Base-by-base conservation (phyloP, 2,113 vertebrate species). In the Syrrhaptes paradoxus region DNA sequence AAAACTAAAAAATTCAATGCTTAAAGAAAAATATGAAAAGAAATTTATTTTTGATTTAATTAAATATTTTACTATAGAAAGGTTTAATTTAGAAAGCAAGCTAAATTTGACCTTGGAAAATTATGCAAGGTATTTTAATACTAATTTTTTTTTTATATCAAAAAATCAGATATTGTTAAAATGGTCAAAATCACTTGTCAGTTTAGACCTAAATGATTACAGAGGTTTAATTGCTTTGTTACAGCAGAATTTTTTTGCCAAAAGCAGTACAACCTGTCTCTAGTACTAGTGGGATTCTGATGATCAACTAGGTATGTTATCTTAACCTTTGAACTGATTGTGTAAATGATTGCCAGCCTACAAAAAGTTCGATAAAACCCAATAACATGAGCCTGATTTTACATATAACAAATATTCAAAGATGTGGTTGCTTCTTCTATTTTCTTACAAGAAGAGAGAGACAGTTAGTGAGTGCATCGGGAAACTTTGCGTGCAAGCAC, bases 1-100 rank as follows among this genome's bases (percentile, higher is more conserved):
- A 84, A 80, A 90, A n/a, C 29, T 9, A 84, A 92, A 90, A 74
- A 71, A 84, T 78, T 84, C 67, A 83, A 66, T 48, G 66, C 29
- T 80, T 58, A 72, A 86, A 74, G 58, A 20, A 93, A 73, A 85
- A 88, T 49, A 31, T n/a, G 49, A 74, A 71, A 78, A 48, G 19
- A 68, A 57, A 10, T 34, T 77, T 67, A 1, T 46, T 62, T 71
- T 9, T 8, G 19, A 17, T 79, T 84, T 90, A 63, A 84, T 80
- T 6, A 61, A 59, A 38, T 85, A 83, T 66, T 87, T 90, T 58
- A 49, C 19, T 5, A 3, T 16, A 57, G 25, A 29, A 85, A 54
- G 31, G 7, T 57, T 73, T 65, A 48, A 75, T 78, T 88, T 62
- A 11, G 22, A n/a, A 77, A 43, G 7, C 2, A n/a, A 84, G 29